Conservation (phyloP, 2,797 vertebrate genomes). For the Coreius guichenoti region DNA sequence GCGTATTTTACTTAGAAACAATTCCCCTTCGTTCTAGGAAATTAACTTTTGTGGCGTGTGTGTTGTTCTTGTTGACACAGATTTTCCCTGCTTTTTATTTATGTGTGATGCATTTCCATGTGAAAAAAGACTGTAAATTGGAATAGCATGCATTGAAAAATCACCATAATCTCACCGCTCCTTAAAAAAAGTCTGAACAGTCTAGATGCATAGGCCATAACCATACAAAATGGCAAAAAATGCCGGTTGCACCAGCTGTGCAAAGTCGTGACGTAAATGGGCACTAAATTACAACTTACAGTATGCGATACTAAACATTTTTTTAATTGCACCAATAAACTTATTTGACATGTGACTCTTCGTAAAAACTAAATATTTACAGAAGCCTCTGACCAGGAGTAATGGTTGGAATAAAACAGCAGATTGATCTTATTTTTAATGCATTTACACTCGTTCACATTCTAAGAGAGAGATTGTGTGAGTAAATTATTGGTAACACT, state of each 20-base stretch:
- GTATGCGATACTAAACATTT: background rate
- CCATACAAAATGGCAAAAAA: background rate
- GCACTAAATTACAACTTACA: background rate
- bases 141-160: background rate
- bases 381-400: background rate
- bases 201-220: no score
- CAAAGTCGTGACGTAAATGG: background rate
- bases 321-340: background rate
- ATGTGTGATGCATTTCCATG: background rate
- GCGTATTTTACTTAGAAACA: conserved; percentile 16
- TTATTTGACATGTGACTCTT: background rate
- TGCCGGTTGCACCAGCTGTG: background rate
- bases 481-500: background rate
- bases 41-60: background rate
- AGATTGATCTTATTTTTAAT: no score
- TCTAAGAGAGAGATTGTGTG: background rate
- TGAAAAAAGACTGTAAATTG: background rate
- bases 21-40: conserved; percentile 22
- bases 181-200: background rate
- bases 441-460: background rate
- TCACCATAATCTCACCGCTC: background rate
- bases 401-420: background rate
- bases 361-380: background rate
- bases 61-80: conserved; percentile 25
- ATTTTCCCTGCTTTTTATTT: background rate